Base-by-base conservation (phyloP, 64 coral and sea anemone genomes). In the Actinia equina region DNA sequence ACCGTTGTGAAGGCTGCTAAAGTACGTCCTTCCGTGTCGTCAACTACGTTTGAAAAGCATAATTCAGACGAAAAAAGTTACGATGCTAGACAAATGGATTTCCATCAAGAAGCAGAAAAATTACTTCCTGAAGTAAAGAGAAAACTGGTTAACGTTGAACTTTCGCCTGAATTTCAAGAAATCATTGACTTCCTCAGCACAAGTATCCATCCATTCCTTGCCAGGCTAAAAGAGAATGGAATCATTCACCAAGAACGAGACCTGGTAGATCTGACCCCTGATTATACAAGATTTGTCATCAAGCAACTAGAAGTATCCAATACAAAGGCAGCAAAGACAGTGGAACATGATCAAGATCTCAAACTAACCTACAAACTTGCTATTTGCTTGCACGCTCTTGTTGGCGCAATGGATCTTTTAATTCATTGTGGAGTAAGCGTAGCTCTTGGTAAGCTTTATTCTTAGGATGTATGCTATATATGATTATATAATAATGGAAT, bases 231-330 rank as follows among this genome's bases (percentile, higher is more conserved):
- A 85, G 81, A 90, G 19, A 56, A 82, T 52, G 56, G 71, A 2
- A 59, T 90, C 8, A 80, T 97, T 54, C 84, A 77, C 17, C 71
- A 43, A 19, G 20, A 76, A 17, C 52, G 89, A 43, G 83, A 76
- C 15, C 20, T 97, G 7, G 63, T 64, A 10, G 78, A 76, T 17
- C 71, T 97, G 45, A 79, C 85, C n/a, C 85, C 91, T 85, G 94
- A 97, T 58, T 93, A 97, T 77, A 93, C 91, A 71, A 84, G 85
- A 77, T 97, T 97, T n/a, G 22, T 93, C 52, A 67, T 93, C 13
- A 97, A 97, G 77, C 94, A 97, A 74, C 46, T 80, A 44, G 62
- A 93, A 55, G 69, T 97, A 79, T 90, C 88, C 55, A 26, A 80
- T 54, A 9, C 37, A 14, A 59, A n/a, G n/a, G n/a, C n/a, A n/a